These are phyloP conservation scores for Periplaneta americana DNA, from an alignment of 1,140 invertebrate genomes.

Conservation along the genomic window DNA sequence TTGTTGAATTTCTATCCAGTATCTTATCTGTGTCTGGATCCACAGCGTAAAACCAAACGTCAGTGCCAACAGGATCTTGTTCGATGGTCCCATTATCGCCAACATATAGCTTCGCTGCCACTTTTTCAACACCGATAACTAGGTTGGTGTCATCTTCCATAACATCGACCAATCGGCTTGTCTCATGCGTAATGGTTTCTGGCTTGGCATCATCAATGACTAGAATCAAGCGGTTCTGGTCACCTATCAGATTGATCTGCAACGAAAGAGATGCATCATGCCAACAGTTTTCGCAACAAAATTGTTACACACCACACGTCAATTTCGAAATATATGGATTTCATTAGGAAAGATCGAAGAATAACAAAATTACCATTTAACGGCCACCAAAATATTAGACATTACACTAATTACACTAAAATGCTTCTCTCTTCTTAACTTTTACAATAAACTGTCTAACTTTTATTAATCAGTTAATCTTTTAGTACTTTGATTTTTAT, in stretches of 20 bases:
- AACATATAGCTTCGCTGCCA: constrained; percentile 57
- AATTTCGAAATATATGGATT: too few species aligned
- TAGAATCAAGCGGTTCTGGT: constrained; percentile 67
- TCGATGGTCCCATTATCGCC: constrained; percentile 68
- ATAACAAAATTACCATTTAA: too few species aligned
- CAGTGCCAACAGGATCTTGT: constrained; percentile 66
- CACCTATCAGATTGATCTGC: constrained; percentile 57
- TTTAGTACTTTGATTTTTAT: too few species aligned
- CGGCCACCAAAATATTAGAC: too few species aligned
- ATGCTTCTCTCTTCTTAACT: too few species aligned
- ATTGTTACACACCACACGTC: too few species aligned
- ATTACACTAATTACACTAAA: too few species aligned
- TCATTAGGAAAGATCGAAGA: too few species aligned
- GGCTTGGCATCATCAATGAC: constrained; percentile 69
- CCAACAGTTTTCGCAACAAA: too few species aligned
- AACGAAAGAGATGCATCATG: too few species aligned
- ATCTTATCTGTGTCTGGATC: constrained; percentile 74
- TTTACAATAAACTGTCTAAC: too few species aligned
- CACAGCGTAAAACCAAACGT: constrained; percentile 81
- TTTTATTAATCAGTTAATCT: too few species aligned
- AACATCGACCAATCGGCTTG: constrained; percentile 56
- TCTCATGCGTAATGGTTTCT: constrained; percentile 58
- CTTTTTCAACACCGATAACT: constrained; percentile 70
- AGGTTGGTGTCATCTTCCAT: constrained; percentile 69
- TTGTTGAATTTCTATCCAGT: constrained; percentile 60